phyloP scores from a whole-genome alignment of 35 echinoderm and acorn worm genomes.

The Heliocidaris tuberculata region DNA sequence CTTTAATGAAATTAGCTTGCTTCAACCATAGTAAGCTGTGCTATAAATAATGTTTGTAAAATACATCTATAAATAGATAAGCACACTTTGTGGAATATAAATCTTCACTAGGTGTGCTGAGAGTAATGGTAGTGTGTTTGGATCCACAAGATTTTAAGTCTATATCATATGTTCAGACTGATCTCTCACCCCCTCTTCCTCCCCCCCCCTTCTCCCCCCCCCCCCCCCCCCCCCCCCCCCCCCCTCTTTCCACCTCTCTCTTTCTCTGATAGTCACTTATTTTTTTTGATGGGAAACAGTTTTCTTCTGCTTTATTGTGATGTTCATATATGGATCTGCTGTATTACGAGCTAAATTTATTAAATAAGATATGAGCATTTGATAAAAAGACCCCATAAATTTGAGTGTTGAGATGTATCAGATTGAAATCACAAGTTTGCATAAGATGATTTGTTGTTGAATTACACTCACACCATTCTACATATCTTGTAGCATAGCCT shows the following conservation, averaged over 20 bases:
- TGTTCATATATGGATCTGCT: too few relatives aligned
- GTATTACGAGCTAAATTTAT: too few relatives aligned
- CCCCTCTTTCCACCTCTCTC: not conserved
- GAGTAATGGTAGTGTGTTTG: not conserved
- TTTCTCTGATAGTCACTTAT: not conserved
- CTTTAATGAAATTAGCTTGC: not conserved
- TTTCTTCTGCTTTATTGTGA: too few relatives aligned
- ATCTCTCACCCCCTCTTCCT: not conserved
- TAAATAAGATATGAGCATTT: too few relatives aligned
- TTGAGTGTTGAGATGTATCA: too few relatives aligned
- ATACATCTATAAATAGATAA: not conserved
- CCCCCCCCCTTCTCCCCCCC: too few relatives aligned
- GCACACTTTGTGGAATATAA: not conserved
- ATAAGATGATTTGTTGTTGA: too few relatives aligned
- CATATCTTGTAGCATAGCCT: too few relatives aligned
- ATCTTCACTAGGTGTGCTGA: not conserved
- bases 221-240: not conserved
- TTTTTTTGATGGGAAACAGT: too few relatives aligned
- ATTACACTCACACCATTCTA: too few relatives aligned
- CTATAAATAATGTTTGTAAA: not conserved
- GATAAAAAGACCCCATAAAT: too few relatives aligned
- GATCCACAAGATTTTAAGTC: not conserved
- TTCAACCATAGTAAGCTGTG: not conserved
- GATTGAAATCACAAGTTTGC: too few relatives aligned
- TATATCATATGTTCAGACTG: not conserved